A percentile compares a stretch with the other conserved stretches of the same genome.
phyloP scores from a whole-genome alignment of 2,797 vertebrate species.

The Chromobotia macracanthus region DNA sequence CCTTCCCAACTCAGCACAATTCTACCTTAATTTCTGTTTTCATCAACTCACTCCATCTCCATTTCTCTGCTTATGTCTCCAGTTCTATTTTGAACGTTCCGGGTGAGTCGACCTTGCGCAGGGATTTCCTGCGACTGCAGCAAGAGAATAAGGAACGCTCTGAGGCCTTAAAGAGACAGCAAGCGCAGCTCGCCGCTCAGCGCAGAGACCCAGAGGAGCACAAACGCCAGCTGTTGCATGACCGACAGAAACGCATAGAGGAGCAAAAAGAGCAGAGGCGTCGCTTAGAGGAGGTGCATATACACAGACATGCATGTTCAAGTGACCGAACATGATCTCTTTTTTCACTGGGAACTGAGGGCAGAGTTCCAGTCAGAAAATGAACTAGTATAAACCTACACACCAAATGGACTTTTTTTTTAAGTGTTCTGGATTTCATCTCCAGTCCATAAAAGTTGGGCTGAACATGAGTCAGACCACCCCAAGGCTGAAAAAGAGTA shows the following conservation, averaged over 20 bases:
- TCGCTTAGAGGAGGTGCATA: slow-evolving; percentile 86
- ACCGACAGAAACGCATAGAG: slow-evolving; percentile 90
- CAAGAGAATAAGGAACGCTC: slow-evolving; percentile 92
- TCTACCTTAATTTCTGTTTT: background rate
- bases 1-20: background rate
- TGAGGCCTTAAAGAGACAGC: slow-evolving; percentile 86
- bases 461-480: background rate
- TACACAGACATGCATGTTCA: background rate
- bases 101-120: slow-evolving; percentile 88
- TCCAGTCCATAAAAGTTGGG: background rate
- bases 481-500: too few relatives aligned
- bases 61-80: slow-evolving; percentile 10
- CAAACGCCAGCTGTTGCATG: slow-evolving; percentile 87
- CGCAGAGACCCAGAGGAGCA: slow-evolving; percentile 89
- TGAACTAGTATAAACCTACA: background rate
- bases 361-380: background rate
- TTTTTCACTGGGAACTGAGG: background rate
- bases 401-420: background rate
- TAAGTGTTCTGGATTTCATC: slow-evolving; percentile 2
- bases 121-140: slow-evolving; percentile 91
- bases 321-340: background rate
- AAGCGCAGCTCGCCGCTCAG: slow-evolving; percentile 85
- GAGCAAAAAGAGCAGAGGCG: slow-evolving; percentile 92
- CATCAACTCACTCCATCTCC: slow-evolving; percentile 1
- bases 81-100: slow-evolving; percentile 94